phyloP scores from a whole-genome alignment of 2,797 vertebrate species.

The Parauchenoglanis punctatus region DNA sequence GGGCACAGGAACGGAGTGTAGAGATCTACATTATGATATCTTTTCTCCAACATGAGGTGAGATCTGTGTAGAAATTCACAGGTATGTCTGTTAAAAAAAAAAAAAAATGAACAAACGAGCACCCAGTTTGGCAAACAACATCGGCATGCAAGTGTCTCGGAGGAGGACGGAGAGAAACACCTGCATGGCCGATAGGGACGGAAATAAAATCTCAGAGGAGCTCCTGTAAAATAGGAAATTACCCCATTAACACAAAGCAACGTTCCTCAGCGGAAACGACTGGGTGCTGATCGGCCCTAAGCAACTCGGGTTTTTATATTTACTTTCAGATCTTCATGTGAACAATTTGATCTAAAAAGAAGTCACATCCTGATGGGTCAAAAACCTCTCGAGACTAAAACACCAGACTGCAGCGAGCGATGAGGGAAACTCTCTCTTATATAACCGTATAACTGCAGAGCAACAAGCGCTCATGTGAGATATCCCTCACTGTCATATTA shows the following conservation, averaged over 20 bases:
- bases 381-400: not conserved
- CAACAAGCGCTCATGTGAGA: not conserved
- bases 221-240: not conserved
- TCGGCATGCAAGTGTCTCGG: no score
- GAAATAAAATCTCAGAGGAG: not conserved
- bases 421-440: conserved; percentile 34
- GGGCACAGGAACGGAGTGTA: no score
- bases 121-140: no score
- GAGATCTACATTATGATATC: no score
- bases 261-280: no score
- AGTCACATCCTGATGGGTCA: not conserved
- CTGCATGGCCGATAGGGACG: no score
- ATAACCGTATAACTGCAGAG: not conserved
- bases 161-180: not conserved
- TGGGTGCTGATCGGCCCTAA: no score
- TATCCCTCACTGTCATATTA: not conserved
- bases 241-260: not conserved
- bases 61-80: no score
- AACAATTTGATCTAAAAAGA: not conserved
- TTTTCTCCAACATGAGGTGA: no score
- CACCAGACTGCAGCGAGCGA: not conserved
- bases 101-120: no score
- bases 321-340: not conserved
- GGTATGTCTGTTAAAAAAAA: no score
- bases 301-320: not conserved